These are phyloP conservation scores for Danionella dracula DNA, from an alignment of 2,797 vertebrate species.

Conservation along the genomic window DNA sequence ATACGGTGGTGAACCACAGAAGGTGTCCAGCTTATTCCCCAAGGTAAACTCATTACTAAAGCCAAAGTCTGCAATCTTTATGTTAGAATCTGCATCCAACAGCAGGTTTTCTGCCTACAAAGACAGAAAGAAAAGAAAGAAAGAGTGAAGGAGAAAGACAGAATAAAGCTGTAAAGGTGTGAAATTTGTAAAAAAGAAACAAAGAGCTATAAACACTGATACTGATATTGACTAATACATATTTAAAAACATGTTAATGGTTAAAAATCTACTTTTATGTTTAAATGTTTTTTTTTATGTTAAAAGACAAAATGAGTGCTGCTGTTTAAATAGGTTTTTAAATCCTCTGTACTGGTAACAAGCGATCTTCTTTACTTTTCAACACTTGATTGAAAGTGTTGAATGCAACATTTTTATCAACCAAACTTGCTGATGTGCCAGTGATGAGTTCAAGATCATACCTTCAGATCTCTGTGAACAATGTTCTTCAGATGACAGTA, in stretches of 20 bases:
- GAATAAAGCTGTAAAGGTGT: conserved; percentile 49
- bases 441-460: conserved; percentile 42
- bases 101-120: conserved; percentile 84
- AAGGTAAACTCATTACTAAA: conserved; percentile 91
- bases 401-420: too few species aligned
- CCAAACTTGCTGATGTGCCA: too few species aligned
- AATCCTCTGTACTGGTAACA: too few species aligned
- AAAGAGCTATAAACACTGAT: background rate
- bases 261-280: too few species aligned
- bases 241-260: too few species aligned
- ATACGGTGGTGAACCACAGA: conserved; percentile 84
- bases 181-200: conserved; percentile 26
- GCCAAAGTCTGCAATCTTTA: conserved; percentile 89
- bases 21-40: conserved; percentile 88
- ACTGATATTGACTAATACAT: too few species aligned
- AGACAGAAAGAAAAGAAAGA: conserved; percentile 17
- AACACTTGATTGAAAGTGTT: too few species aligned
- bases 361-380: too few species aligned
- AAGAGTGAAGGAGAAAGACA: conserved; percentile 7
- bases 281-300: too few species aligned
- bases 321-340: too few species aligned
- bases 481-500: conserved; percentile 94
- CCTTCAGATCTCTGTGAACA: conserved; percentile 90
- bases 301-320: too few species aligned
- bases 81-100: conserved; percentile 84